A percentile compares a stretch with the other conserved stretches of the same genome.
phyloP scores from a whole-genome alignment of 2,113 vertebrate species.

The Zosterops japonicus region DNA sequence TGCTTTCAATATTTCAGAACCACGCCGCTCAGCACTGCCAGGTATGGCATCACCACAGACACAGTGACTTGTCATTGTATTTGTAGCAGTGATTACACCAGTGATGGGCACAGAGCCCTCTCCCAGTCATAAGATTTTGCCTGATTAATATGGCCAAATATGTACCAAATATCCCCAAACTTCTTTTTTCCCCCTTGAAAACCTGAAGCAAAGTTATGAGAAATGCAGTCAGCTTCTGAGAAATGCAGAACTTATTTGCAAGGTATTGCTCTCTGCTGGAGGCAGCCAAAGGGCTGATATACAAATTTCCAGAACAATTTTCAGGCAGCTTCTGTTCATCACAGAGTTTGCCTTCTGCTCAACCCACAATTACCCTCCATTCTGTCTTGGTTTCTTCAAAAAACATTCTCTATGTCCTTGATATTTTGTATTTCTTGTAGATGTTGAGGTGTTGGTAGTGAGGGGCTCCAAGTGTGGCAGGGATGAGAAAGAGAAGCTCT shows the following conservation, averaged over 20 bases:
- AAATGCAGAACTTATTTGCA: background rate
- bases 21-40: background rate
- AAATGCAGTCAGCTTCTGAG: background rate
- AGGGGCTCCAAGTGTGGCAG: background rate
- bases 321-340: background rate
- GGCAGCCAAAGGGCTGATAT: background rate
- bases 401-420: background rate
- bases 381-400: background rate
- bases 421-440: background rate
- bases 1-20: background rate
- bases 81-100: background rate
- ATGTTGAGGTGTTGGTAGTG: background rate
- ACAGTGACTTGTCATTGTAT: accelerated
- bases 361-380: background rate
- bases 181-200: background rate
- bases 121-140: background rate
- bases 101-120: background rate
- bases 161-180: background rate
- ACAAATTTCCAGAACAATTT: background rate
- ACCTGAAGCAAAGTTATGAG: background rate
- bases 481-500: background rate
- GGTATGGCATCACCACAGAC: background rate
- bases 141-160: background rate
- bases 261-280: background rate
- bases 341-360: background rate